Conservation (phyloP, 1,140 invertebrate genomes). For the Spodoptera litura region DNA sequence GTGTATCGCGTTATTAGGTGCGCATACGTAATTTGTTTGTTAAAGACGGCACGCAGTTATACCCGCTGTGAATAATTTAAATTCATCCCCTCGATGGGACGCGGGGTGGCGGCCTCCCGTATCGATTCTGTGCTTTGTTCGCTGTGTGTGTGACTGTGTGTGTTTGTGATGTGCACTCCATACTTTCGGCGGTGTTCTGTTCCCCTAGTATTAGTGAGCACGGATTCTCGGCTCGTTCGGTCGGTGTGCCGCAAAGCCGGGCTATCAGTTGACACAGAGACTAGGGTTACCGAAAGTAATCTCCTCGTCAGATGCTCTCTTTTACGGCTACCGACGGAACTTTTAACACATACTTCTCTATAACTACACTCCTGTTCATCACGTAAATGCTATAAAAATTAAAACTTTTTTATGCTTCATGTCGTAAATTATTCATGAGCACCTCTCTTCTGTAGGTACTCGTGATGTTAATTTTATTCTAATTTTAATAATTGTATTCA, state of each 20-base stretch:
- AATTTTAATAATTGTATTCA: constrained; percentile 75
- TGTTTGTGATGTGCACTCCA: constrained; percentile 63
- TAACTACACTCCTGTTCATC: constrained; percentile 14
- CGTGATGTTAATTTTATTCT: constrained; percentile 72
- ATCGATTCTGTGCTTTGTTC: constrained; percentile 72
- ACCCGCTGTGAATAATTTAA: constrained; percentile 85
- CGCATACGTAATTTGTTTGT: constrained; percentile 86
- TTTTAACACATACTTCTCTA: constrained; percentile 13
- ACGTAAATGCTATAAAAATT: constrained; percentile 60
- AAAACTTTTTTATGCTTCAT: constrained; percentile 50
- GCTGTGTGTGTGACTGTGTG: constrained; percentile 56
- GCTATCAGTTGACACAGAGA: constrained; percentile 65
- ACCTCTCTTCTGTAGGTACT: constrained; percentile 48
- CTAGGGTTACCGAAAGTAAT: constrained; percentile 54
- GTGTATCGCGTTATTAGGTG: constrained; percentile 83
- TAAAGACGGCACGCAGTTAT: constrained; percentile 84
- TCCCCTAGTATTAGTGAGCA: constrained; percentile 73
- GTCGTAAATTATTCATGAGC: constrained; percentile 70
- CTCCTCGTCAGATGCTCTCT: constrained; percentile 28
- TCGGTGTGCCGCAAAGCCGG: constrained; percentile 73
- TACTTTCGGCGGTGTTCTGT: constrained; percentile 70
- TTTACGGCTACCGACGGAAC: constrained; percentile 34
- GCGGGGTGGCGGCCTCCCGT: constrained; percentile 70
- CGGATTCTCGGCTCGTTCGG: constrained; percentile 74
- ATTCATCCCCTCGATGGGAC: constrained; percentile 78